Evolutionary conservation across 1,140 invertebrate species (phyloP).

Genomic region (Drosophila jambulina): DNA sequence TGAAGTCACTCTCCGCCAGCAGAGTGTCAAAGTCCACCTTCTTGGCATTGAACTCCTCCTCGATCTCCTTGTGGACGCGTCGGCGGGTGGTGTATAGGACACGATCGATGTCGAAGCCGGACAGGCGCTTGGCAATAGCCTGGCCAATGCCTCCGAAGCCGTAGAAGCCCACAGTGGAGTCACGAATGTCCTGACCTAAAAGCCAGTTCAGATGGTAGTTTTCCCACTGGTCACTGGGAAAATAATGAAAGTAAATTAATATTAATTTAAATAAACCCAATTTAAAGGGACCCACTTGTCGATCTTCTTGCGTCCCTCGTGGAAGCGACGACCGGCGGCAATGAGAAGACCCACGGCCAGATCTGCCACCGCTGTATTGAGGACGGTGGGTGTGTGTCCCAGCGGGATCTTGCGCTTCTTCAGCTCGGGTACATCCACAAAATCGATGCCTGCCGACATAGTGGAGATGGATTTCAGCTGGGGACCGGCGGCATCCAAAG

Average conservation of each 20-base stretch:
- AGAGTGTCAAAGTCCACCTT: constrained; percentile 90
- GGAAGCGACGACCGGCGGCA: constrained; percentile 88
- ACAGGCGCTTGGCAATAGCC: constrained; percentile 89
- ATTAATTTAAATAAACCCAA: neutral
- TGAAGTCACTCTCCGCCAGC: constrained; percentile 91
- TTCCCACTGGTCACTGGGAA: constrained; percentile 91
- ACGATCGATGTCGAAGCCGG: constrained; percentile 89
- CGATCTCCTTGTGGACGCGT: constrained; percentile 87
- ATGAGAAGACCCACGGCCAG: constrained; percentile 88
- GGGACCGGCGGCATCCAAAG: constrained; percentile 90
- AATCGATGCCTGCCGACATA: constrained; percentile 95
- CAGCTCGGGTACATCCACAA: constrained; percentile 90
- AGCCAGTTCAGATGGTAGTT: constrained; percentile 95
- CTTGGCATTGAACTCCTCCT: constrained; percentile 89
- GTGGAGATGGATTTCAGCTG: constrained; percentile 94
- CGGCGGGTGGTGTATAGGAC: constrained; percentile 91
- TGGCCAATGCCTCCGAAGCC: constrained; percentile 95
- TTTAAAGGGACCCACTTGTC: constrained; percentile 76
- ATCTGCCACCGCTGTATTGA: constrained; percentile 96
- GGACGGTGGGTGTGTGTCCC: constrained; percentile 95
- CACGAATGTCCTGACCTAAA: constrained; percentile 92
- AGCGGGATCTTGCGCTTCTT: constrained; percentile 89
- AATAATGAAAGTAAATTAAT: rapidly evolving
- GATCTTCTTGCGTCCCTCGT: constrained; percentile 89
- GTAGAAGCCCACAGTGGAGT: constrained; percentile 94